phyloP scores from a whole-genome alignment of 2,888 invertebrate species.

The Lissonota sp. region DNA sequence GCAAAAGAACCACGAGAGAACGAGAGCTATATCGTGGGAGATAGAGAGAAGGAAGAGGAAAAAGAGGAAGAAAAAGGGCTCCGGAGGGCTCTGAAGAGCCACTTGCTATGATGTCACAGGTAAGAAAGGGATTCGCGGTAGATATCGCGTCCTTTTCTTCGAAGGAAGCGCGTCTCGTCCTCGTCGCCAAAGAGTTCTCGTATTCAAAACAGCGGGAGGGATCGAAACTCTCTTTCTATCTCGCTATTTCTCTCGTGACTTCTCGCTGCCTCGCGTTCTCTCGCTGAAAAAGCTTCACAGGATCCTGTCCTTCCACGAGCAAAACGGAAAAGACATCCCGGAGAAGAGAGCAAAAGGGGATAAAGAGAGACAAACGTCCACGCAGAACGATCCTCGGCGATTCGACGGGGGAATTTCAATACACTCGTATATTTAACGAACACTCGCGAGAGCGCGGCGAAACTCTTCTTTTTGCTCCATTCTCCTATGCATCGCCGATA shows the following conservation, averaged over 20 bases:
- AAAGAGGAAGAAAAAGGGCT: slow-evolving; percentile 54
- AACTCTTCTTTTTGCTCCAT: slow-evolving; percentile 30
- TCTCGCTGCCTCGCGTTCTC: slow-evolving; percentile 59
- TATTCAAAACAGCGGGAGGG: slow-evolving; percentile 82
- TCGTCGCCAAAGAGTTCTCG: slow-evolving; percentile 68
- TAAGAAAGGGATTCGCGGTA: slow-evolving; percentile 38
- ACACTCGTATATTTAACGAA: slow-evolving; percentile 82
- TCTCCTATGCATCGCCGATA: slow-evolving; percentile 47
- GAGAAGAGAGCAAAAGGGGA: slow-evolving; percentile 19
- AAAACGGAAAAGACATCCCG: slow-evolving; percentile 72
- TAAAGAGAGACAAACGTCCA: slow-evolving; percentile 52
- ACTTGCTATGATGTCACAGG: slow-evolving; percentile 32
- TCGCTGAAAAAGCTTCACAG: slow-evolving; percentile 76
- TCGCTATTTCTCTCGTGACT: slow-evolving; percentile 65
- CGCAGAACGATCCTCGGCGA: slow-evolving; percentile 45
- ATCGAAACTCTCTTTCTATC: slow-evolving; percentile 49
- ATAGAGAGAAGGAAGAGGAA: slow-evolving; percentile 57
- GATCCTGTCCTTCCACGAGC: slow-evolving; percentile 80
- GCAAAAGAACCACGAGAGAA: slow-evolving; percentile 44
- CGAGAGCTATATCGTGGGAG: slow-evolving; percentile 41
- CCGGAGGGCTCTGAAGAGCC: slow-evolving; percentile 34
- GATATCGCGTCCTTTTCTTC: slow-evolving; percentile 67
- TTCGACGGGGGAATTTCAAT: slow-evolving; percentile 79
- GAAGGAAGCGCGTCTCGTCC: too few relatives aligned
- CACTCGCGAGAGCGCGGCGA: slow-evolving; percentile 67